These are phyloP conservation scores for Pachliopta kotzebuea DNA, from an alignment of 2,888 invertebrate species.

Conservation along the genomic window DNA sequence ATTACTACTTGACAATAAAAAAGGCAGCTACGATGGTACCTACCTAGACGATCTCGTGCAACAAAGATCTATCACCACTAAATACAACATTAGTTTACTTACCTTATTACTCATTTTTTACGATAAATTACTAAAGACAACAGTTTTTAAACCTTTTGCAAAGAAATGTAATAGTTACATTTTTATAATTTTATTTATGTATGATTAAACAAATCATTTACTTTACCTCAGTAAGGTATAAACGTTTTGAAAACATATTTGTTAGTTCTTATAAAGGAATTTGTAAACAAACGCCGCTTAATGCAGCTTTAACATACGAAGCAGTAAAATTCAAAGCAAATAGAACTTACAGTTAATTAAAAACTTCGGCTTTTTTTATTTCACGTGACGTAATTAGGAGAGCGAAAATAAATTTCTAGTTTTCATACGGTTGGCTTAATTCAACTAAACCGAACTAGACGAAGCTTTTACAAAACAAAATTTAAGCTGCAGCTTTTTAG, in stretches of 20 bases:
- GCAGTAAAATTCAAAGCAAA: conserved; percentile 4
- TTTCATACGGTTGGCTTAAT: background rate
- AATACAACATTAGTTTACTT: too few species aligned
- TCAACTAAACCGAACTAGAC: background rate
- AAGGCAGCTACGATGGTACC: too few species aligned
- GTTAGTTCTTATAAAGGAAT: background rate
- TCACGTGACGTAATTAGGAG: background rate
- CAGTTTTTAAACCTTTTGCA: too few species aligned
- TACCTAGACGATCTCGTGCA: too few species aligned
- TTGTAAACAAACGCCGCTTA: background rate
- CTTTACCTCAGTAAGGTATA: background rate
- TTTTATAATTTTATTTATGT: too few species aligned
- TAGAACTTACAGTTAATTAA: conserved; percentile 12
- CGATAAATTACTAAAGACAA: too few species aligned
- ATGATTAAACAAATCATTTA: too few species aligned
- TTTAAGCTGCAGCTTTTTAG: background rate
- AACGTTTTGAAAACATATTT: background rate
- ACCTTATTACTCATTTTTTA: too few species aligned
- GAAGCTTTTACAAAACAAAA: background rate
- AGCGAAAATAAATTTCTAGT: background rate
- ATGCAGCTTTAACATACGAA: background rate
- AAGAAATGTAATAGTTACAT: too few species aligned
- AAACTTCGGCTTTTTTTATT: conserved; percentile 3
- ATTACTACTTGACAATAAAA: too few species aligned
- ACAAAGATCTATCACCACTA: too few species aligned